Evolutionary conservation across 1,140 invertebrate species (phyloP).

Genomic region (Cydia strobilella): DNA sequence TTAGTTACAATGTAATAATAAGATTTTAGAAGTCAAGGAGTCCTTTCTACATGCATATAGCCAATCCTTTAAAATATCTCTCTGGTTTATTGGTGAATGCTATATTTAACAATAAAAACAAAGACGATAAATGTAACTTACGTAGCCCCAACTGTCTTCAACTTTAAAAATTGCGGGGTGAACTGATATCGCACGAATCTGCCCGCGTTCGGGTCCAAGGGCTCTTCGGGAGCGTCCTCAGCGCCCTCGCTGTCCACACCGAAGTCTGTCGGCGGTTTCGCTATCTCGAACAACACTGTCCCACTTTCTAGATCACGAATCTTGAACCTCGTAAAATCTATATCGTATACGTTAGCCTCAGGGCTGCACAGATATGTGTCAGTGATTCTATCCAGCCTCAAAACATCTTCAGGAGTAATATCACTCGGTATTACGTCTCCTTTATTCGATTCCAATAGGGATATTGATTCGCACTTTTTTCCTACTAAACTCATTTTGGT

Average conservation of each 20-base stretch:
- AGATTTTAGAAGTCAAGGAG: no score
- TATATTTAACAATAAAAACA: slow-evolving; percentile 19
- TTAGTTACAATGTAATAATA: no score
- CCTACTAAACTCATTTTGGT: slow-evolving; percentile 73
- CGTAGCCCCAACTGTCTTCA: slow-evolving; percentile 98
- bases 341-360: slow-evolving; percentile 98
- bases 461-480: slow-evolving; percentile 76
- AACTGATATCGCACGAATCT: slow-evolving; percentile 99
- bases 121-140: slow-evolving; percentile 80
- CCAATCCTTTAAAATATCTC: not conserved
- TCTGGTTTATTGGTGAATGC: not conserved
- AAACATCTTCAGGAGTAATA: slow-evolving; percentile 84
- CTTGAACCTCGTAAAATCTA: slow-evolving; percentile 99
- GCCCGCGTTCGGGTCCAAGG: slow-evolving; percentile 92
- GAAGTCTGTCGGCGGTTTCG: slow-evolving; percentile 91
- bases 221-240: slow-evolving; percentile 82
- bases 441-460: slow-evolving; percentile 59
- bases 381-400: slow-evolving; percentile 82
- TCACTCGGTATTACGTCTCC: slow-evolving; percentile 60
- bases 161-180: slow-evolving; percentile 96
- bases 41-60: no score
- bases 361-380: slow-evolving; percentile 94
- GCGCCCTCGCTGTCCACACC: slow-evolving; percentile 83
- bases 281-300: slow-evolving; percentile 97
- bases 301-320: slow-evolving; percentile 97